Base-by-base conservation (phyloP, 2,797 vertebrate species). In the Cyclopterus lumpus region DNA sequence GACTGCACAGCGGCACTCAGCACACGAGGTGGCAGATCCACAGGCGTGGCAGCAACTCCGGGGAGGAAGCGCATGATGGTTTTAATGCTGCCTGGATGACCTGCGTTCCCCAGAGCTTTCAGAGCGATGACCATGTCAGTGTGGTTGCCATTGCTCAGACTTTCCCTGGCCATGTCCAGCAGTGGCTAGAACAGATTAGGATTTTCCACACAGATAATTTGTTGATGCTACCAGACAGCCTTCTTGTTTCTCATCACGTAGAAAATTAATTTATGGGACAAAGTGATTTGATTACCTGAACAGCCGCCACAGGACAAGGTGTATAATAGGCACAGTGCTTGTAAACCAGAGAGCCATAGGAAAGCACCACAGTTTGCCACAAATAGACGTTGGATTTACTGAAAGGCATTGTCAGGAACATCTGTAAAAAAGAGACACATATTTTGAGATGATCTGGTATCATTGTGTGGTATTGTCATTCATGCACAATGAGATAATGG, bases 51-150 rank as follows among this genome's bases (percentile, higher is more conserved):
- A 15, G 95, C 91, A 64, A 94, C 91, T 1, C 92, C 73, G 2
- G 95, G 95, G 63, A 98, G 90, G 86, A 95, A 95, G 82, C 93
- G 96, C 78, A 94, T 88, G 84, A 98, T 91, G 71, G 92, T 94
- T 87, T 97, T 98, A 75, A 96, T 81, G 91, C 95, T 96, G 77
- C 85, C 86, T 24, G 93, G 93, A 68, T 97, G 96, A 71, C 95
- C 96, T 1, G 96, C 86, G 14, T 97, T 98, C 65, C 96, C 96
- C 53, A 97, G 89, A 78, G 95, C 95, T 84, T 96, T 97, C 82
- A 98, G 89, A 70, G 91, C 88, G 1, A 96, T 73, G 57, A 94
- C 74, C 89, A 97, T 97, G 38, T 95, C 93, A 11, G 91, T 89
- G 71, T 96, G 94, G 2, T 90, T 89, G 71, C 66, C 81, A 3